Percentiles rank a stretch among this genome's conserved stretches.
Evolutionary conservation across 2,797 vertebrate genomes (phyloP).

Genomic region (Mycteria americana): DNA sequence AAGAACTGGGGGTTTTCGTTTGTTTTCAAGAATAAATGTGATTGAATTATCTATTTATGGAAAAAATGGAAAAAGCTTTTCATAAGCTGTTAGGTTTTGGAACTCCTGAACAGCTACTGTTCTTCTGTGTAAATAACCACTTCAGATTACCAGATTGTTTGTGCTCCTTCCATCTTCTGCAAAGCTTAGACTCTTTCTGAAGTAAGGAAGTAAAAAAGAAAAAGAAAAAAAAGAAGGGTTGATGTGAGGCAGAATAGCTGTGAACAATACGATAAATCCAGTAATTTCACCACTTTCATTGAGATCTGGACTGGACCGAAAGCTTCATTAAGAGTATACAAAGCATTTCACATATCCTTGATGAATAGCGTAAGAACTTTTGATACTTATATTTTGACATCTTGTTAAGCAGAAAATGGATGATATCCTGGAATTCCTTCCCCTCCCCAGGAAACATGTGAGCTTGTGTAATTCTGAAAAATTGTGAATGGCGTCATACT

Average conservation of each 20-base stretch:
- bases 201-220: neutral
- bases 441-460: conserved; percentile 41
- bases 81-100: neutral
- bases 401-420: conserved; percentile 5
- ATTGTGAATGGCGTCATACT: conserved; percentile 47
- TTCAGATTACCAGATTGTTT: neutral
- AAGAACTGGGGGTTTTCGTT: neutral
- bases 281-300: neutral
- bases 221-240: neutral
- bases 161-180: neutral
- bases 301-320: neutral
- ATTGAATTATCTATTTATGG: neutral
- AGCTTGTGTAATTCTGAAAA: conserved; percentile 58
- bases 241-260: neutral
- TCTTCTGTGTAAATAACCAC: neutral
- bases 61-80: neutral
- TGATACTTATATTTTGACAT: neutral
- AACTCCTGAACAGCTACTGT: neutral
- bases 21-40: neutral
- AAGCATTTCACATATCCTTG: neutral
- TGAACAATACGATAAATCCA: neutral
- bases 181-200: neutral
- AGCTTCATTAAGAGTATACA: neutral
- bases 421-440: conserved; percentile 5
- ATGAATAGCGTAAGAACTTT: neutral